Conservation (phyloP, 2,797 vertebrate species). For the Heteromormyrus szaboi region DNA sequence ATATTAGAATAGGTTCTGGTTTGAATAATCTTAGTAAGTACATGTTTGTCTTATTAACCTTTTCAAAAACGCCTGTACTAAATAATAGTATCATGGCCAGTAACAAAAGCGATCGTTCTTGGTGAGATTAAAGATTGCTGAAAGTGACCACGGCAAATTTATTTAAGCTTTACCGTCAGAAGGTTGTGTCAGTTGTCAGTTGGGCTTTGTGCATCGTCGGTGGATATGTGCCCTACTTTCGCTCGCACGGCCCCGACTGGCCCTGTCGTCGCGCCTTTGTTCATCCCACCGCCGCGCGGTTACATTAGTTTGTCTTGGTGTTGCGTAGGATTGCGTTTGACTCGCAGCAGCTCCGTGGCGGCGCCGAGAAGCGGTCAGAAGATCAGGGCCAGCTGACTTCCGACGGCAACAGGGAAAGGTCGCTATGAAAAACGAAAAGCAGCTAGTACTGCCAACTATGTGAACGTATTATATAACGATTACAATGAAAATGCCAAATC, state of each 20-base stretch:
- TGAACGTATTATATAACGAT: neutral
- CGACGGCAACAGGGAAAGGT: neutral
- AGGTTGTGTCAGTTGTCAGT: slow-evolving; percentile 8
- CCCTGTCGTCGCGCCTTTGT: slow-evolving; percentile 25
- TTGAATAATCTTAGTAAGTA: neutral
- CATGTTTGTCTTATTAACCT: neutral
- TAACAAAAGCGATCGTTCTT: neutral
- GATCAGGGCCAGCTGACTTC: neutral
- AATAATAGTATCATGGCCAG: neutral
- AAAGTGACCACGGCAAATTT: neutral
- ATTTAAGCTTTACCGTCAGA: neutral
- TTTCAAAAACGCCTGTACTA: too few species aligned
- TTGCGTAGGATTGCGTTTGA: slow-evolving; percentile 33
- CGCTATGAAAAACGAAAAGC: neutral
- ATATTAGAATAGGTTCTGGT: neutral
- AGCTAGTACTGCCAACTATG: neutral
- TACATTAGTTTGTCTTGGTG: slow-evolving; percentile 25
- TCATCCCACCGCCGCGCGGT: slow-evolving; percentile 17
- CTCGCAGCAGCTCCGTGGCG: slow-evolving; percentile 12
- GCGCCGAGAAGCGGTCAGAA: neutral
- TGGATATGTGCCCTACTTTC: slow-evolving; percentile 30
- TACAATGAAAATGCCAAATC: neutral
- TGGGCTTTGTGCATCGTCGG: slow-evolving; percentile 27
- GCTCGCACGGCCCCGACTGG: slow-evolving; percentile 15
- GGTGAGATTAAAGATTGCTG: neutral